Evolutionary conservation across 2,888 invertebrate genomes (phyloP).

Genomic region (Pseudanteris insignis): DNA sequence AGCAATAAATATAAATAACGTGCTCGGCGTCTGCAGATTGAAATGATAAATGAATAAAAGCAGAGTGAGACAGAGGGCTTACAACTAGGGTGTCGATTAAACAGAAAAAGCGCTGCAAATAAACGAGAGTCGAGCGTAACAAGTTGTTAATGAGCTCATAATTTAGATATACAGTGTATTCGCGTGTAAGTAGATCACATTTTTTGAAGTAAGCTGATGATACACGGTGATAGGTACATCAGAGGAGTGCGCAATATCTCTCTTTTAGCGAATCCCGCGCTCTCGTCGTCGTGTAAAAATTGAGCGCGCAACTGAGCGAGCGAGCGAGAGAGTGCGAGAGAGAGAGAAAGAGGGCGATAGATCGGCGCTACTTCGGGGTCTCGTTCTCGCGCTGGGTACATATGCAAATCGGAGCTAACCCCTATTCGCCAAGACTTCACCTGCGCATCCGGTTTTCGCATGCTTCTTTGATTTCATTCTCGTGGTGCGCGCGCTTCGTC

Average conservation of each 20-base stretch:
- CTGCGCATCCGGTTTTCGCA: conserved; percentile 63
- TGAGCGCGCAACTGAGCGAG: background rate
- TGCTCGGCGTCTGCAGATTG: too few species aligned
- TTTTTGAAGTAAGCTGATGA: conserved; percentile 34
- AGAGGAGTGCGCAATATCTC: too few species aligned
- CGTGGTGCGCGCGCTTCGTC: conserved; percentile 43
- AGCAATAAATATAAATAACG: too few species aligned
- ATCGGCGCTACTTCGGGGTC: too few species aligned
- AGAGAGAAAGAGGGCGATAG: too few species aligned
- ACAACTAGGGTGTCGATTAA: too few species aligned
- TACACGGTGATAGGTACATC: conserved; percentile 36
- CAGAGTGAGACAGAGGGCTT: too few species aligned
- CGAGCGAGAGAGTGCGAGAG: conserved; percentile 19
- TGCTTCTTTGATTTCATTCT: conserved; percentile 52
- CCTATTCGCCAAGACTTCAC: conserved; percentile 55
- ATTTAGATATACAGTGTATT: conserved; percentile 42
- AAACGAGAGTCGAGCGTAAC: conserved; percentile 31
- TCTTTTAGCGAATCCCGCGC: conserved; percentile 37
- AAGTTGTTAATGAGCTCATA: conserved; percentile 40
- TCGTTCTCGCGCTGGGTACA: conserved; percentile 53
- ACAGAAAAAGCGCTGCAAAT: conserved; percentile 17
- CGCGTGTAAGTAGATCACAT: conserved; percentile 42
- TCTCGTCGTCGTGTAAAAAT: conserved; percentile 38
- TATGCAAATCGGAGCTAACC: conserved; percentile 56
- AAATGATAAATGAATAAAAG: too few species aligned